phyloP scores from a whole-genome alignment of 2,888 invertebrate species.

The Drosophila neonasuta region DNA sequence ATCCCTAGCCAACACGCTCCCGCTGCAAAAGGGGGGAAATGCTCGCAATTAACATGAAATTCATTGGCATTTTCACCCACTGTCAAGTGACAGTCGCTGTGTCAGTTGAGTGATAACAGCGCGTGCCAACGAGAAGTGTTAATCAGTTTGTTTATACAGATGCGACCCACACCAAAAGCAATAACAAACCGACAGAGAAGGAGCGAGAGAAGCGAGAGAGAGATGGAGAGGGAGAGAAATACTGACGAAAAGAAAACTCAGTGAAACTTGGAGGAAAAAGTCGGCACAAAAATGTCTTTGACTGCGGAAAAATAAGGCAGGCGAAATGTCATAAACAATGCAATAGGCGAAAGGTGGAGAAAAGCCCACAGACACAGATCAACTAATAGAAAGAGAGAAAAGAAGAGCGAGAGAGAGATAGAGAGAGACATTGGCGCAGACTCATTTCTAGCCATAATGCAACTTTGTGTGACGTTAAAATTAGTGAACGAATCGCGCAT shows the following conservation, averaged over 20 bases:
- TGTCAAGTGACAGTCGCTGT: slow-evolving; percentile 34
- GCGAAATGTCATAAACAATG: slow-evolving; percentile 76
- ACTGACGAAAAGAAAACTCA: slow-evolving; percentile 66
- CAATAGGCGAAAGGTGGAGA: slow-evolving; percentile 72
- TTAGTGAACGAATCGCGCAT: slow-evolving; percentile 22
- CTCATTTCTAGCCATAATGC: slow-evolving; percentile 42
- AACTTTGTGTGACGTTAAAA: slow-evolving; percentile 40
- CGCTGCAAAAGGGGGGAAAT: background rate
- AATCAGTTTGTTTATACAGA: slow-evolving; percentile 59
- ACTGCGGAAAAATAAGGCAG: slow-evolving; percentile 73
- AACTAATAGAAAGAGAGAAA: background rate
- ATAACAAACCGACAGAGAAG: slow-evolving; percentile 11
- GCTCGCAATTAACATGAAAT: slow-evolving; percentile 48
- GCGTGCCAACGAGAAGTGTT: slow-evolving; percentile 51
- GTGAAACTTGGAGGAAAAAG: slow-evolving; percentile 76
- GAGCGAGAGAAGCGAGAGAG: background rate
- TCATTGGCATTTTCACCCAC: slow-evolving; percentile 71
- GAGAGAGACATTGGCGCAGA: background rate
- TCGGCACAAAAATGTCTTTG: slow-evolving; percentile 71
- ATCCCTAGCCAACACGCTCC: background rate
- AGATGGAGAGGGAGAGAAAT: slow-evolving; percentile 21
- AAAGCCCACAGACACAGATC: slow-evolving; percentile 46
- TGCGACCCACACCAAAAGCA: slow-evolving; percentile 61
- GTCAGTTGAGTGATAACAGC: slow-evolving; percentile 50
- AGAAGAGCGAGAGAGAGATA: background rate